Percentiles rank a stretch among this genome's conserved stretches.
Evolutionary conservation across 2,888 invertebrate genomes (phyloP).

Genomic region (Caenorhabditis sp.): DNA sequence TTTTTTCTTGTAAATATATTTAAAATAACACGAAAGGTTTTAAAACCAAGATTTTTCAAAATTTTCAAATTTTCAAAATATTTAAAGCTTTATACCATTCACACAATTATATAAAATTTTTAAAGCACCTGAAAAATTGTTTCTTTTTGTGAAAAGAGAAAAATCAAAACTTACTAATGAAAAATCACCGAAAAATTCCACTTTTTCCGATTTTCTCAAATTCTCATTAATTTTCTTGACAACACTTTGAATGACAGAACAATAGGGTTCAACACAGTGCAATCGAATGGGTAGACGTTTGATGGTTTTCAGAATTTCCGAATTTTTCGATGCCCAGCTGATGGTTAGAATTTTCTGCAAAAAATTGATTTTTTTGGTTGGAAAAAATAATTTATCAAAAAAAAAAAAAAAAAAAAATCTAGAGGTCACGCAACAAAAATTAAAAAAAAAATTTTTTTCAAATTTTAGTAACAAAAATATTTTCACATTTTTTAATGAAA

Average conservation of each 20-base stretch:
- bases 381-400: too few species aligned
- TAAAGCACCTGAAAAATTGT: slow-evolving; percentile 9
- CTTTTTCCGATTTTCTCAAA: slow-evolving; percentile 13
- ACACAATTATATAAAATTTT: neutral
- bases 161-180: slow-evolving; percentile 15
- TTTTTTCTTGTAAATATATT: neutral
- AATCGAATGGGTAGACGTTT: slow-evolving; percentile 5
- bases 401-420: too few species aligned
- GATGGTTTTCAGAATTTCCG: neutral
- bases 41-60: neutral
- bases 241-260: neutral
- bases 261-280: neutral
- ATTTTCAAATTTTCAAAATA: neutral
- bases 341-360: neutral
- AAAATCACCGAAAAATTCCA: slow-evolving; percentile 15
- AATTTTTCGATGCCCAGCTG: slow-evolving; percentile 17
- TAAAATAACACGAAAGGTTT: neutral
- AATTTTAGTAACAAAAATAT: too few species aligned
- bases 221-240: slow-evolving; percentile 14
- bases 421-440: too few species aligned
- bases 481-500: too few species aligned
- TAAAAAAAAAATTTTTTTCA: too few species aligned
- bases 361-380: too few species aligned
- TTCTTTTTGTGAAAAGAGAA: neutral
- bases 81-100: neutral